These are phyloP conservation scores for Myiozetetes cayanensis DNA, from an alignment of 2,113 vertebrate genomes.

Conservation along the genomic window DNA sequence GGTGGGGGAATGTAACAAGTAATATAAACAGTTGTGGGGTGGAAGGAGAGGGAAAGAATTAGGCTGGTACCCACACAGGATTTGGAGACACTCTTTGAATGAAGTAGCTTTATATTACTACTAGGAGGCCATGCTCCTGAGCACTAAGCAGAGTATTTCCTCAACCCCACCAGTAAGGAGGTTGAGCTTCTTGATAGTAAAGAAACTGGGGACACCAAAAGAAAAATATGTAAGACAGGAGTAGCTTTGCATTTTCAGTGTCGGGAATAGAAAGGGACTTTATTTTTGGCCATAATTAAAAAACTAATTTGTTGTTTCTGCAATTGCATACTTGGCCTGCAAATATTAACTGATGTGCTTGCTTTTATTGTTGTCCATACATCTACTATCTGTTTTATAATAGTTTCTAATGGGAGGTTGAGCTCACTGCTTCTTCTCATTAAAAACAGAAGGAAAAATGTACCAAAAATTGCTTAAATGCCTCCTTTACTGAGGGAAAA, in stretches of 20 bases:
- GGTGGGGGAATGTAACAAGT: background rate
- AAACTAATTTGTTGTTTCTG: background rate
- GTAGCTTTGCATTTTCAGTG: background rate
- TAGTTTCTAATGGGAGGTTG: background rate
- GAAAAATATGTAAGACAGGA: background rate
- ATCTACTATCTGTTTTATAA: background rate
- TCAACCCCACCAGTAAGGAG: background rate
- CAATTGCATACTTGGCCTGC: background rate
- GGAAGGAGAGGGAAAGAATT: background rate
- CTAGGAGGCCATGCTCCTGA: background rate
- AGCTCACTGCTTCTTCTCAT: background rate
- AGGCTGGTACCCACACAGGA: background rate
- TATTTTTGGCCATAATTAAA: background rate
- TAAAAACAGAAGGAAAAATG: background rate
- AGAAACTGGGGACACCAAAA: background rate
- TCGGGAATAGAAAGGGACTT: background rate
- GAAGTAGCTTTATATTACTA: background rate
- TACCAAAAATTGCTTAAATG: background rate
- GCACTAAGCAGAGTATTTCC: background rate
- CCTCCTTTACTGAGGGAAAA: background rate
- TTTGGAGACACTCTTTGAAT: background rate
- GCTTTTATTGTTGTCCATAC: background rate
- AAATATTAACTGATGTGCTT: background rate
- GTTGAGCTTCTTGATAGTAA: background rate
- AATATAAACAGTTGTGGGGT: background rate